These are phyloP conservation scores for Parascotia fuliginaria DNA, from an alignment of 2,888 invertebrate genomes.

Conservation along the genomic window DNA sequence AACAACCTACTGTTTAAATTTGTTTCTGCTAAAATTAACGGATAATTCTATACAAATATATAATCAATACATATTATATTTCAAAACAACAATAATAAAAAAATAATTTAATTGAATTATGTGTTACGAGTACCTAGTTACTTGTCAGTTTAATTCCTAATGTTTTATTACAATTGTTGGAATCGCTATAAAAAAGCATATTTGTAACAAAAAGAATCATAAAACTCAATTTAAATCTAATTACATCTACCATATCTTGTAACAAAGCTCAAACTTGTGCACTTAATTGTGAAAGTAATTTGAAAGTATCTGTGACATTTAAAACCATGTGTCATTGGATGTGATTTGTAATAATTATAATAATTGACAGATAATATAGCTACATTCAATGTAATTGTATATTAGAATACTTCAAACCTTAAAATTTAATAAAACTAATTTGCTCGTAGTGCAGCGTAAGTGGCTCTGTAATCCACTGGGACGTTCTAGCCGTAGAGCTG, in stretches of 20 bases:
- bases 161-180: slow-evolving; percentile 3
- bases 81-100: slow-evolving; percentile 8
- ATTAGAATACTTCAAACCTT: neutral
- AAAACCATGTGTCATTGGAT: too few relatives aligned
- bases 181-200: slow-evolving; percentile 7
- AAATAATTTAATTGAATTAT: slow-evolving; percentile 3
- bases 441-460: neutral
- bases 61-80: slow-evolving; percentile 19
- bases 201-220: slow-evolving; percentile 5
- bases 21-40: slow-evolving; percentile 64
- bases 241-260: slow-evolving; percentile 10
- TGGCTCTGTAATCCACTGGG: neutral
- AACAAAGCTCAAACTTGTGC: slow-evolving; percentile 10
- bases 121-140: neutral
- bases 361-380: too few relatives aligned
- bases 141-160: neutral
- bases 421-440: neutral
- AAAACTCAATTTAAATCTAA: slow-evolving; percentile 10
- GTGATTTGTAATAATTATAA: neutral
- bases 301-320: slow-evolving; percentile 2
- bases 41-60: slow-evolving; percentile 39
- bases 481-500: neutral
- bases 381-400: neutral
- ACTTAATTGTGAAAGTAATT: slow-evolving; percentile 5
- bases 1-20: slow-evolving; percentile 69